A percentile compares a stretch with the other conserved stretches of the same genome.
These are phyloP conservation scores for Neodontobutis hainanensis DNA, from an alignment of 2,113 vertebrate species.

Conservation along the genomic window DNA sequence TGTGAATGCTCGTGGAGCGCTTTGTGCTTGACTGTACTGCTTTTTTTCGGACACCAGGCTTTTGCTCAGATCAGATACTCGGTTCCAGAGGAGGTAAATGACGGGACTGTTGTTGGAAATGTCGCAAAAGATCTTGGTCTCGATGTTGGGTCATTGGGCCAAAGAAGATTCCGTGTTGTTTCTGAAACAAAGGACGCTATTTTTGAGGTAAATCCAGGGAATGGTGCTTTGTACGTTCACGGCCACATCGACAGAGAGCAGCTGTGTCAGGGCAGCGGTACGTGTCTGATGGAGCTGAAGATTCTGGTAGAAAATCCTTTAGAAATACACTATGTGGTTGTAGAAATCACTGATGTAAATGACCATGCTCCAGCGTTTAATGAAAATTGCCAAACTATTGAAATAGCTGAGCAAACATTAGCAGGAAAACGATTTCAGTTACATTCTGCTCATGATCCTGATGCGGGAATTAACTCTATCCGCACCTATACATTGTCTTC, in stretches of 20 bases:
- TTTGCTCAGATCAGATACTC: constrained; percentile 71
- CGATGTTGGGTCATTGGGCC: constrained; percentile 46
- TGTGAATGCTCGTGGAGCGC: constrained; percentile 28
- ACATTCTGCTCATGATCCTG: constrained; percentile 74
- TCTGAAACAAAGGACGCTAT: constrained; percentile 40
- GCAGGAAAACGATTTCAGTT: constrained; percentile 76
- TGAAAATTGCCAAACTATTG: constrained; percentile 39
- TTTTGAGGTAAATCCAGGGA: constrained; percentile 69
- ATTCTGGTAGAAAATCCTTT: constrained; percentile 72
- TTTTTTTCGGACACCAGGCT: constrained; percentile 43
- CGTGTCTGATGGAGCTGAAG: constrained; percentile 69
- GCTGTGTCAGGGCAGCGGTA: constrained; percentile 52
- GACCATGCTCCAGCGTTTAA: constrained; percentile 72
- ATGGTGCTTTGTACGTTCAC: constrained; percentile 65
- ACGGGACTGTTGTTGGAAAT: constrained; percentile 72
- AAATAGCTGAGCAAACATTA: constrained; percentile 65
- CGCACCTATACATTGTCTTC: constrained; percentile 55
- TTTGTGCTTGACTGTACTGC: constrained; percentile 16
- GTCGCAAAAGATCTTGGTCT: constrained; percentile 75
- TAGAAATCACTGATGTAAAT: constrained; percentile 74
- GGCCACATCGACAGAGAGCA: constrained; percentile 71
- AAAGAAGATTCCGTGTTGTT: constrained; percentile 67
- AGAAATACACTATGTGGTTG: constrained; percentile 62
- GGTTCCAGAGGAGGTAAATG: constrained; percentile 62
- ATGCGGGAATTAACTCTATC: constrained; percentile 63